Evolutionary conservation across 2,888 invertebrate genomes (phyloP), one percentile per base, ranked within the genome.

Genomic region (Halocaridina rubra): DNA sequence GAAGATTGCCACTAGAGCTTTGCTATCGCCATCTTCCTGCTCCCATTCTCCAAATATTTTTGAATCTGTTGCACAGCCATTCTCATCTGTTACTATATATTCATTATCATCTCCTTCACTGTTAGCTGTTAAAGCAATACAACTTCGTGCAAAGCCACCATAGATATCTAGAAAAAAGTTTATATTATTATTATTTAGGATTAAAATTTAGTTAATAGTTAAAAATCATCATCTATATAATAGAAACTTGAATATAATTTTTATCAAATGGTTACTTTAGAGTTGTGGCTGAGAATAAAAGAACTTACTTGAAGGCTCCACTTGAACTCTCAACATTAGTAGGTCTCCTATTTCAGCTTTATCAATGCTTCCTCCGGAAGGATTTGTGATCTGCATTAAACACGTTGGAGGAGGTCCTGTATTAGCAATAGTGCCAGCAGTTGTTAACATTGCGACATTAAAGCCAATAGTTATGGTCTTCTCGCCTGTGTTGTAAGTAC

Each of bases 31-130:
- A 24, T 95, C 93, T 90, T 96, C 96, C 90, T 96, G 95, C 89
- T 96, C 95, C 97, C 97, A 97, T 90, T 97, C 97, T 57, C 96
- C 97, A 90, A 97, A 97, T 90, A 97, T 97, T 59, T 95, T 94
- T 29, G 96, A 95, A 92, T 97, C 97, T 0, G 96, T 97, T 24
- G 85, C 85, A 90, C 97, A 97, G 77, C 97, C 97, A 89, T 97
- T 96, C 89, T 96, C 97, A 91, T 98, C 97, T 0, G 97, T 97
- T 30, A 98, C 97, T 29, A 95, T 93, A 90, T 97, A 97, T 90
- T 97, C 96, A 90, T 96, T 97, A 90, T 97, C 97, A 89, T 94
- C 95, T 89, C 95, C 95, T 91, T 96, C 96, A 61, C 90, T 90
- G 84, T 91, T 91, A 92, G 95, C 95, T 0, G 98, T 97, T 91